These are phyloP conservation scores for Crotalus horridus DNA, from an alignment of 2,113 vertebrate genomes.

Conservation along the genomic window DNA sequence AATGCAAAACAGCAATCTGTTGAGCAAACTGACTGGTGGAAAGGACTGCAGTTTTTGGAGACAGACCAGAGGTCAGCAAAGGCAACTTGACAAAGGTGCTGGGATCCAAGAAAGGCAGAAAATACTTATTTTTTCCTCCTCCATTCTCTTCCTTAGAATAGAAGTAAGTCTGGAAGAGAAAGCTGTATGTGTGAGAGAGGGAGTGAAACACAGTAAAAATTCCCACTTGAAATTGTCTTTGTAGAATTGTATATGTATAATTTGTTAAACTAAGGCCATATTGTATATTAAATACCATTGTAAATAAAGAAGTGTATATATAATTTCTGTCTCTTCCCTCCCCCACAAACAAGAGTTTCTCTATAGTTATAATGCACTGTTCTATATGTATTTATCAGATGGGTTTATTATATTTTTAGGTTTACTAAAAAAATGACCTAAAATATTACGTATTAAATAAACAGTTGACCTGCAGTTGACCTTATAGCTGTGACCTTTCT, in stretches of 20 bases:
- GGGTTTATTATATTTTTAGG: neutral
- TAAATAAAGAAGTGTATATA: neutral
- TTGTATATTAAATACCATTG: neutral
- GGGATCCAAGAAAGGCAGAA: neutral
- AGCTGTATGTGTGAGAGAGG: neutral
- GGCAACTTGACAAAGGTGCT: neutral
- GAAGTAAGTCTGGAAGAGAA: neutral
- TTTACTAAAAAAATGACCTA: neutral
- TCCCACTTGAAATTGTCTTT: neutral
- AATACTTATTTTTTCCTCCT: neutral
- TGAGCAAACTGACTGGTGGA: neutral
- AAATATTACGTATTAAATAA: neutral
- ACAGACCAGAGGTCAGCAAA: neutral
- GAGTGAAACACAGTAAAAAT: neutral
- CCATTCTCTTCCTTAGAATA: neutral
- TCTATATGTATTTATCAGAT: neutral
- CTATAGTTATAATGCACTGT: neutral
- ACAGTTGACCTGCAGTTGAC: neutral
- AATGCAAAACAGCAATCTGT: neutral
- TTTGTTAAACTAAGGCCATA: neutral
- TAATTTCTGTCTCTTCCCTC: neutral
- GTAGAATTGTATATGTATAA: neutral
- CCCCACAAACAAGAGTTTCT: neutral
- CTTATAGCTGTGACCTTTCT: neutral
- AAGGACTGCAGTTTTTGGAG: neutral